phyloP scores from a whole-genome alignment of 2,797 vertebrate species.

The Nasua narica region DNA sequence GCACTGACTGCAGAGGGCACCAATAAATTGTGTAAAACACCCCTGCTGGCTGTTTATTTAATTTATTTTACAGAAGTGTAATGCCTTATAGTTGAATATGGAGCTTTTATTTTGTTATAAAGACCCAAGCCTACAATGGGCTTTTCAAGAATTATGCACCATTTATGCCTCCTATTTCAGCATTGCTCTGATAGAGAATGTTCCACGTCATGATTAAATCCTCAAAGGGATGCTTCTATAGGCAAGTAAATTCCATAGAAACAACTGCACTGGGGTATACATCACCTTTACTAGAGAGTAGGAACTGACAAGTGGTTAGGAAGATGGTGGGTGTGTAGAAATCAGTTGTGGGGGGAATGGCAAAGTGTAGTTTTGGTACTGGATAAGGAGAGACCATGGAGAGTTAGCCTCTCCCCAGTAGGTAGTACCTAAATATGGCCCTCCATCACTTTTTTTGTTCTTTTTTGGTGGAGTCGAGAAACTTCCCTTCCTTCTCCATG shows the following conservation, averaged over 20 bases:
- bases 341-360: neutral
- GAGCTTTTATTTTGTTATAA: slow-evolving; percentile 46
- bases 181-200: neutral
- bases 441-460: neutral
- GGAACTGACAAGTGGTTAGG: neutral
- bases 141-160: slow-evolving; percentile 43
- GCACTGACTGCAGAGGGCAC: slow-evolving; percentile 3
- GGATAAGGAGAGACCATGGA: neutral
- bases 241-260: neutral
- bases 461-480: neutral
- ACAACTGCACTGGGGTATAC: neutral
- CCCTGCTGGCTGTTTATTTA: slow-evolving; percentile 30
- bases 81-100: slow-evolving; percentile 52
- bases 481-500: neutral
- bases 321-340: neutral
- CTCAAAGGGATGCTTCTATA: neutral
- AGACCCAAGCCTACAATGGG: slow-evolving; percentile 19
- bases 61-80: slow-evolving; percentile 30
- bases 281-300: neutral
- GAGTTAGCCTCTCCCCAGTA: neutral
- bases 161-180: neutral
- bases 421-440: neutral
- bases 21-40: slow-evolving; percentile 58
- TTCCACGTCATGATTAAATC: neutral
- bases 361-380: neutral